Conservation (phyloP, 2,113 vertebrate genomes). For the Zeus faber region DNA sequence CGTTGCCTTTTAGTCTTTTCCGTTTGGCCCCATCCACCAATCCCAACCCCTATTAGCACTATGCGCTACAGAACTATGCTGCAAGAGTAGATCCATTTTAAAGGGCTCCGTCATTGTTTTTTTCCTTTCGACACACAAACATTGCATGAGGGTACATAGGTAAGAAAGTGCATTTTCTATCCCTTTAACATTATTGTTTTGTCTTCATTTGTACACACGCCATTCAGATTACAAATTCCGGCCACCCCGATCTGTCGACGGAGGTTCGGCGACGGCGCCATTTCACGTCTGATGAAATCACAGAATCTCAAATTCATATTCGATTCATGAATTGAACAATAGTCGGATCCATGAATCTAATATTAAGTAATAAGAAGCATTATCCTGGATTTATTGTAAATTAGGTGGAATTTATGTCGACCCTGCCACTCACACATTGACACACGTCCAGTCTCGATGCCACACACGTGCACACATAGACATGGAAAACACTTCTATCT, state of each 20-base stretch:
- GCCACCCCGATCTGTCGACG: slow-evolving; percentile 8
- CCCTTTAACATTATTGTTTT: slow-evolving; percentile 64
- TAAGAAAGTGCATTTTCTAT: slow-evolving; percentile 65
- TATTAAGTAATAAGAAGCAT: too few species aligned
- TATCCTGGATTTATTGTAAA: slow-evolving; percentile 38
- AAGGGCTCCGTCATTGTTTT: slow-evolving; percentile 73
- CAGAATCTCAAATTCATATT: slow-evolving; percentile 11
- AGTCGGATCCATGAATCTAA: slow-evolving; percentile 5
- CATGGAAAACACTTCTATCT: slow-evolving; percentile 30
- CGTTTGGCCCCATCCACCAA: slow-evolving; percentile 13
- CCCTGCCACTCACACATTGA: slow-evolving; percentile 8
- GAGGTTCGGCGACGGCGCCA: slow-evolving; percentile 21
- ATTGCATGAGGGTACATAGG: slow-evolving; percentile 64
- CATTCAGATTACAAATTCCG: slow-evolving; percentile 11
- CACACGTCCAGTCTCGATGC: slow-evolving; percentile 12
- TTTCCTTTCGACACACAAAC: slow-evolving; percentile 30
- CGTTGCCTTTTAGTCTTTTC: slow-evolving; percentile 28
- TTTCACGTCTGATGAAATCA: slow-evolving; percentile 19
- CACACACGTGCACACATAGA: slow-evolving; percentile 13
- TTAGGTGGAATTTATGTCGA: slow-evolving; percentile 28
- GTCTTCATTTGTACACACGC: slow-evolving; percentile 44
- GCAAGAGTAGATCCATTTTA: slow-evolving; percentile 75
- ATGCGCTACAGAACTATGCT: slow-evolving; percentile 73
- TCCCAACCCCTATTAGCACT: slow-evolving; percentile 45
- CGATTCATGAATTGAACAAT: slow-evolving; percentile 17